Evolutionary conservation across 2,113 vertebrate species (phyloP), one percentile per base, ranked within the genome.

Genomic region (Regulus satrapa): DNA sequence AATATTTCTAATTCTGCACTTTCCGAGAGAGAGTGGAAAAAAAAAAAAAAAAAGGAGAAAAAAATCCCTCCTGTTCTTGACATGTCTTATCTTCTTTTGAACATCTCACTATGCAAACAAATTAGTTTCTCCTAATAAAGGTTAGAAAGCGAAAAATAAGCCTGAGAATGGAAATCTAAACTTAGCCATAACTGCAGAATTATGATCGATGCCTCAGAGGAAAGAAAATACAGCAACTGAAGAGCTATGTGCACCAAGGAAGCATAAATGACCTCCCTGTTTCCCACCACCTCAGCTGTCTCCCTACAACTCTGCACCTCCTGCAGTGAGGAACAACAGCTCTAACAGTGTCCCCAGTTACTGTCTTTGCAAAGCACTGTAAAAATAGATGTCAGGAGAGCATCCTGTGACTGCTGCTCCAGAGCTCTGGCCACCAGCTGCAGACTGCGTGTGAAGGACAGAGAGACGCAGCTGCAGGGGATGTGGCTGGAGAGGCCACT

Each of bases 61-160:
- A 26, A 66, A 54, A 23, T 32, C 14, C 13, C 31, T 75, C 41
- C 19, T 66, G 62, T 14, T 71, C n/a, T 69, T 73, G 45, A 63
- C 56, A 56, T 23, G 12, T 69, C 14, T 61, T 86, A 64, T 29
- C 36, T 89, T 23, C 7, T 68, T 86, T 72, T 83, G 56, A 92
- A 88, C 56, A 86, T 71, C 69, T 87, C 52, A 26, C 80, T 89
- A 52, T 10, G 36, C 80, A 92, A 95, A 89, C 48, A 96, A 88
- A 90, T 86, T 78, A 56, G 18, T 73, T 94, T 68, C 14, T 91
- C 73, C 48, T 85, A 87, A 87, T 67, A 91, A 68, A 56, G 45
- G 38, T 74, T 69, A 91, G 61, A 95, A 87, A 78, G 54, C 0
- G 0, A 87, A 97, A 92, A 85, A 89, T 56, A 71, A 89, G 32